Base-by-base conservation (phyloP, 2,888 invertebrate species). In the Spodoptera picta region DNA sequence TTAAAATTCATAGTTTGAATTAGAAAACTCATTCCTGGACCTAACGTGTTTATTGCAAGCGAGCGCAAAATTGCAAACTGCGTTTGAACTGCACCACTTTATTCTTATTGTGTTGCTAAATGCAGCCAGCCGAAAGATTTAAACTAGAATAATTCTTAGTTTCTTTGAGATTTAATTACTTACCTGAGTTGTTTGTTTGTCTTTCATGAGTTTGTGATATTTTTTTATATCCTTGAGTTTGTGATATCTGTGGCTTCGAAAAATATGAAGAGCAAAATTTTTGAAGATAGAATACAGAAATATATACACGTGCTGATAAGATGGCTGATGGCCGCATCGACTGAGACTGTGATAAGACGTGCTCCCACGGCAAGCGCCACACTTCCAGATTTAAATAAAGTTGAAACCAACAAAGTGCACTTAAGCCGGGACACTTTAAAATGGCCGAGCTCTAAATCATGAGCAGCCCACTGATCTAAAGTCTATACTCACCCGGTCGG, bases 1-100 rank as follows among this genome's bases (percentile, higher is more conserved):
- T 75, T 71, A 75, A 65, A 59, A 71, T 71, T 59, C 71, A 75
- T 75, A 71, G 75, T 53, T 75, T 60, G 49, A 59, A 71, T 75
- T 59, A 64, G 59, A 63, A 75, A 64, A 75, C 45, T 49, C 51
- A 64, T 75, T 75, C 23, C 44, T 56, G 42, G n/a, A 6, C 23
- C 46, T 50, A 49, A 57, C 47, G 44, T 51, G 72, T 53, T 56
- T 59, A 48, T 56, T 53, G 45, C 65, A 23, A 24, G 19, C 53
- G 49, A 9, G 42, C 19, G 10, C 48, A 41, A 23, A 31, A 57
- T 54, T 60, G 12, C 48, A 27, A 57, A 19, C 24, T 2, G 43
- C 10, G 9, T 52, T 56, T 14, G 19, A 51, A 7, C 36, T 11
- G 24, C 12, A 9, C 19, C 31, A 41, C 11, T 49, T 75, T 49